Evolutionary conservation across 1,140 invertebrate genomes (phyloP), one percentile per base, ranked within the genome.

Genomic region (Monomorium pharaonis): DNA sequence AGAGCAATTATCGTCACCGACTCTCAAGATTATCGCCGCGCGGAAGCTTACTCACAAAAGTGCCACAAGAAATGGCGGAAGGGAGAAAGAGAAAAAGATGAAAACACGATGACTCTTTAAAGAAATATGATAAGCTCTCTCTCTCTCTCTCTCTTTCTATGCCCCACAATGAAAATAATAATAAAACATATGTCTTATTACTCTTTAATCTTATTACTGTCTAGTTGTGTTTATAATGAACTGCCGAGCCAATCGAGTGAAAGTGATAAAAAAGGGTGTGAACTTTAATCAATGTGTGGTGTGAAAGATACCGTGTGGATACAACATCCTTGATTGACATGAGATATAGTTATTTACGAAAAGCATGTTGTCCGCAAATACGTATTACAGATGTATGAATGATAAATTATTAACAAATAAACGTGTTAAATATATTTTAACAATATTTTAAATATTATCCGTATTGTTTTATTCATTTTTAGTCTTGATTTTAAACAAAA

Each of bases 11-110:
- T 83, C 51, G 33, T 58, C 65, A 7, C 12, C 14, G 30, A 24
- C 24, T 81, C 49, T 60, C 33, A 70, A 3, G 9, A 51, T 83
- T 72, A 83, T 83, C 78, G 51, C 12, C n/a, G 3, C 18, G 24
- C 67, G 78, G 78, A 83, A 83, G 67, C 42, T 83, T 83, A 83
- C 78, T 60, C 78, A 83, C 49, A 14, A 72, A 81, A 70, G 49
- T 60, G 24, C 67, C 78, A 16, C 67, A 74, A 83, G n/a, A 58
- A 81, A 47, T 30, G 18, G 4, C 24, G 51, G 30, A 83, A 44
- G 10, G 33, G 51, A 83, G 7, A 72, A 58, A 47, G 37, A 60
- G 37, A 70, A 16, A 70, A 30, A 33, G 30, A 63, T 7, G n/a
- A 74, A 9, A 44, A 47, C 5, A 24, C 14, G 33, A 80, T 27